Evolutionary conservation across 2,797 vertebrate genomes (phyloP).

Genomic region (Fratercula arctica): DNA sequence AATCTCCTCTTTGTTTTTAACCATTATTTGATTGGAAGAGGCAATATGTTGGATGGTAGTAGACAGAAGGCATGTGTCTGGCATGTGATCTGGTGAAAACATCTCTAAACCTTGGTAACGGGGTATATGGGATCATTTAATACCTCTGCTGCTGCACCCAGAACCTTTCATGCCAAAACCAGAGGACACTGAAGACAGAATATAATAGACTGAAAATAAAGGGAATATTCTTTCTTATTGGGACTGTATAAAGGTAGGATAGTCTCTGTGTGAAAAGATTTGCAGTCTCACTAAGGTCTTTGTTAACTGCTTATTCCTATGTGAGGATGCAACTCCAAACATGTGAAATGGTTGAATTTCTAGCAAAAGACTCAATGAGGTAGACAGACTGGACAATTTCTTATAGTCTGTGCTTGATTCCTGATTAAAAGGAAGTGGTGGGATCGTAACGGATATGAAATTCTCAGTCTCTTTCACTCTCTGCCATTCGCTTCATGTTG

Average conservation of each 20-base stretch:
- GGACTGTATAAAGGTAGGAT: background rate
- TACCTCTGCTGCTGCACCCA: background rate
- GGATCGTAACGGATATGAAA: conserved; percentile 4
- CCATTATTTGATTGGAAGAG: background rate
- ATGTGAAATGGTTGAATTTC: background rate
- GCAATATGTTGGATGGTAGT: background rate
- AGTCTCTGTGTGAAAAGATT: background rate
- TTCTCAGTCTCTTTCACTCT: background rate
- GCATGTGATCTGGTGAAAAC: background rate
- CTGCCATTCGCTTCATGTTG: background rate
- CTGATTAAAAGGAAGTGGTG: background rate
- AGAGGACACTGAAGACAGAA: background rate
- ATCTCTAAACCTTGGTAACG: background rate
- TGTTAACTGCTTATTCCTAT: background rate
- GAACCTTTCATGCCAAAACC: background rate
- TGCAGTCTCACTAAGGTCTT: background rate
- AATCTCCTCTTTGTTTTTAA: background rate
- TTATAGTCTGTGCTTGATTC: background rate
- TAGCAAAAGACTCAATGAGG: background rate
- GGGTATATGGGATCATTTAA: background rate
- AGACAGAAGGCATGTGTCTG: background rate
- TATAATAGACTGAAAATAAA: background rate
- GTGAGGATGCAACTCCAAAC: background rate
- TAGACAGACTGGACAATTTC: background rate
- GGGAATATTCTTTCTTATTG: background rate